Base-by-base conservation (phyloP, 2,113 vertebrate species). In the Serinus canaria region DNA sequence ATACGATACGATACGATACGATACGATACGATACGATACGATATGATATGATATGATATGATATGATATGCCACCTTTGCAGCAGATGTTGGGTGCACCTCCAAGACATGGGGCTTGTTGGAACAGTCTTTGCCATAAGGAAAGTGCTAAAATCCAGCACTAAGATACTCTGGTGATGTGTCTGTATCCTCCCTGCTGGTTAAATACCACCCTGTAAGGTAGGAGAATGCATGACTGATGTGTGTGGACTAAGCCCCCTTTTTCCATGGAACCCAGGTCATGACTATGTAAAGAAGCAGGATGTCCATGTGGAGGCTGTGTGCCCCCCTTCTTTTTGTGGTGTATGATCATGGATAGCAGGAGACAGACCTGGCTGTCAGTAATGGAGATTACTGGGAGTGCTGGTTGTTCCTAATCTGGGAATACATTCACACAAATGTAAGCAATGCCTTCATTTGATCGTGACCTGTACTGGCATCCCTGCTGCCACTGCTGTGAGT, bases 371-470 rank as follows among this genome's bases (percentile, higher is more conserved):
- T 79, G 35, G 18, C 53, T 88, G 67, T 87, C 81, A 63, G 58
- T 89, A 76, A 35, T 76, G 70, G 70, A 60, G 74, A 66, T 76
- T 80, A 82, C 31, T 69, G 49, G 47, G 73, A 68, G 46, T 30
- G 37, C 59, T 89, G 18, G 33, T 62, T 79, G 58, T 20, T 93
- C n/a, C 59, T 93, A 50, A 73, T 85, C 88, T 90, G 72, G 50
- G 41, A 74, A 63, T 92, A 55, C n/a, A 46, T 21, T 86, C 72
- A 43, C 25, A 69, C 14, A 66, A 73, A 90, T 53, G 55, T 68
- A 82, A 92, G 43, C 58, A 87, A 35, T 68, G 41, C 46, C 17
- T 78, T 15, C 19, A 24, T 53, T 85, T 95, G 62, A 60, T 89
- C 49, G 53, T 95, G 70, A 92, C 74, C 67, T 66, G 46, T 35